Evolutionary conservation across 2,113 vertebrate genomes (phyloP).

Genomic region (Vidua macroura): DNA sequence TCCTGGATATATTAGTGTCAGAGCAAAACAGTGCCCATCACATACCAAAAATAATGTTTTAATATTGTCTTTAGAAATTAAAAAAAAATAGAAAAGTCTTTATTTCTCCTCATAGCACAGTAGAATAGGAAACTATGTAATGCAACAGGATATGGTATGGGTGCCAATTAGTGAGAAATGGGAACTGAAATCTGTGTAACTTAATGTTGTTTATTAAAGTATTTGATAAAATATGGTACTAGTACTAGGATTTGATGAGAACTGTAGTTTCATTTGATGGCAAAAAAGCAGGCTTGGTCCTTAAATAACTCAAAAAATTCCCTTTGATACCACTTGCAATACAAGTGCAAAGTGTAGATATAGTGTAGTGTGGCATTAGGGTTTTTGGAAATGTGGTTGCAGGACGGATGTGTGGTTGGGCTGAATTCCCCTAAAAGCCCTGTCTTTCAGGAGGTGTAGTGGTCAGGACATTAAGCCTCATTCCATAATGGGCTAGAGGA

Average conservation of each 20-base stretch:
- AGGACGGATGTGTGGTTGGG: neutral
- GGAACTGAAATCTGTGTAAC: slow-evolving; percentile 33
- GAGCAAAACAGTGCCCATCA: neutral
- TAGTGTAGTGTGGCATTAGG: neutral
- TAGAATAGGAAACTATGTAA: neutral
- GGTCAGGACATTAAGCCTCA: neutral
- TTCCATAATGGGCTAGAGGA: neutral
- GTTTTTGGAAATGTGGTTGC: neutral
- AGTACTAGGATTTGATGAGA: neutral
- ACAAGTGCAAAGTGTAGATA: neutral
- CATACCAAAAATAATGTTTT: neutral
- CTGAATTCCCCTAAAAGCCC: slow-evolving; percentile 55
- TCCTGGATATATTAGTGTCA: neutral
- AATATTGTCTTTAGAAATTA: neutral
- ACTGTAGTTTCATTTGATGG: neutral
- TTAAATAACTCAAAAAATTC: neutral
- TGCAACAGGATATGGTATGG: neutral
- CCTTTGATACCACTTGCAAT: neutral
- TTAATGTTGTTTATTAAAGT: slow-evolving; percentile 17
- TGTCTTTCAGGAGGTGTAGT: neutral
- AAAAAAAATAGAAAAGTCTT: neutral
- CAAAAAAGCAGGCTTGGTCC: neutral
- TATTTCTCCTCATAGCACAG: neutral
- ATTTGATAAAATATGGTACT: neutral
- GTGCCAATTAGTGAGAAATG: slow-evolving; percentile 9